phyloP scores from a whole-genome alignment of 2,888 invertebrate genomes.

The Melanophora roralis region DNA sequence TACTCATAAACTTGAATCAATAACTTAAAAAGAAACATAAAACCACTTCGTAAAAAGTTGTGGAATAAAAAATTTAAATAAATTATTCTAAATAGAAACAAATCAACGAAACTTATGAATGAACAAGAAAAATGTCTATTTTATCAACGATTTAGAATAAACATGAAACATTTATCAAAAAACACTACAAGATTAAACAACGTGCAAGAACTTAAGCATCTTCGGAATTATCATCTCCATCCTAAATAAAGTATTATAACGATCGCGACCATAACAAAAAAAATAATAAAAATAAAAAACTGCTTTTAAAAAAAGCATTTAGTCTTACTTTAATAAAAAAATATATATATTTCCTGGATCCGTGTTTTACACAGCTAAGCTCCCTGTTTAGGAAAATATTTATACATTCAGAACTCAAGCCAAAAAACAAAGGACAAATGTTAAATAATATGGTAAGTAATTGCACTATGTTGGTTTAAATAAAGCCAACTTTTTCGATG shows the following conservation, averaged over 20 bases:
- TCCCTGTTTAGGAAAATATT: constrained; percentile 13
- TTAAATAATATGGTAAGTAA: constrained; percentile 14
- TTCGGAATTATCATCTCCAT: background rate
- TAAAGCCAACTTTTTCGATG: no score
- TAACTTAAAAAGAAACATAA: constrained; percentile 37
- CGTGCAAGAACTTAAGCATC: background rate
- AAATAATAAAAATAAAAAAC: background rate
- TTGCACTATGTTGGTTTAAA: background rate
- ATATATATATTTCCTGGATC: constrained; percentile 18
- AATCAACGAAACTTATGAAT: constrained; percentile 36
- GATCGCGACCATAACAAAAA: no score
- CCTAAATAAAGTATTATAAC: no score
- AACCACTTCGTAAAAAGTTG: constrained; percentile 16
- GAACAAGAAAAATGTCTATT: constrained; percentile 3
- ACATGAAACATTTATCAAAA: constrained; percentile 45
- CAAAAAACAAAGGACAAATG: background rate
- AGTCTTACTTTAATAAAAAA: constrained; percentile 18
- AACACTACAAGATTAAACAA: constrained; percentile 46
- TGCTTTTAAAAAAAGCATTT: background rate
- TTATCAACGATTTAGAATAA: constrained; percentile 30
- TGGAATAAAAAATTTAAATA: constrained; percentile 23
- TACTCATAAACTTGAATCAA: constrained; percentile 36
- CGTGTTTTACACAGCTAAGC: constrained; percentile 19
- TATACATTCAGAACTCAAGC: constrained; percentile 10
- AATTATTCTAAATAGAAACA: constrained; percentile 16